Percentiles rank a stretch among this genome's conserved stretches.
These are phyloP conservation scores for Periophthalmus magnuspinnatus DNA, from an alignment of 2,797 vertebrate species.

Conservation along the genomic window DNA sequence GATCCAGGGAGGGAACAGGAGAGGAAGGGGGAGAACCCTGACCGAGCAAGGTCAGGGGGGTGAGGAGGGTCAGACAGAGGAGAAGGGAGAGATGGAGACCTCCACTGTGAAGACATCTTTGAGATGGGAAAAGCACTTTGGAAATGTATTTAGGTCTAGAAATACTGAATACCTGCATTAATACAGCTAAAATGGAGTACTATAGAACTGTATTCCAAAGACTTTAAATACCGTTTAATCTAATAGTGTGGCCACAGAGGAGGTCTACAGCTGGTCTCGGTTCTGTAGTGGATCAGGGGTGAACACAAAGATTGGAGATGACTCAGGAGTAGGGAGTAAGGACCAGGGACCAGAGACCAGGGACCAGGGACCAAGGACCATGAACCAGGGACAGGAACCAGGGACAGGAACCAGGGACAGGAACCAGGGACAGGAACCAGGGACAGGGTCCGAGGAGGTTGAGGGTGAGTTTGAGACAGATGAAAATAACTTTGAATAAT, in stretches of 20 bases:
- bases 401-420: neutral
- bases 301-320: neutral
- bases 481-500: neutral
- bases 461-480: slow-evolving; percentile 28
- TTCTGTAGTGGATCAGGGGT: neutral
- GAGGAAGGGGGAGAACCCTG: neutral
- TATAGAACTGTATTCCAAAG: too few relatives aligned
- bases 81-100: slow-evolving; percentile 14
- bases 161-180: too few relatives aligned
- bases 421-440: neutral
- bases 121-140: neutral
- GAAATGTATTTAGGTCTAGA: neutral
- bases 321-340: neutral
- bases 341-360: neutral
- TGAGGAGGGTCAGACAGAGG: neutral
- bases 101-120: neutral
- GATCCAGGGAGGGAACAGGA: neutral
- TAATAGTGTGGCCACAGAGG: neutral
- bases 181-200: too few relatives aligned
- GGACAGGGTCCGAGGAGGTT: neutral
- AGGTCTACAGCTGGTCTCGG: slow-evolving; percentile 3
- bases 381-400: neutral
- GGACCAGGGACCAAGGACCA: neutral
- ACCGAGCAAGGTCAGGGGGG: too few relatives aligned
- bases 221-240: too few relatives aligned